Evolutionary conservation across 2,113 vertebrate species (phyloP).

Genomic region (Syrmaticus mikado): DNA sequence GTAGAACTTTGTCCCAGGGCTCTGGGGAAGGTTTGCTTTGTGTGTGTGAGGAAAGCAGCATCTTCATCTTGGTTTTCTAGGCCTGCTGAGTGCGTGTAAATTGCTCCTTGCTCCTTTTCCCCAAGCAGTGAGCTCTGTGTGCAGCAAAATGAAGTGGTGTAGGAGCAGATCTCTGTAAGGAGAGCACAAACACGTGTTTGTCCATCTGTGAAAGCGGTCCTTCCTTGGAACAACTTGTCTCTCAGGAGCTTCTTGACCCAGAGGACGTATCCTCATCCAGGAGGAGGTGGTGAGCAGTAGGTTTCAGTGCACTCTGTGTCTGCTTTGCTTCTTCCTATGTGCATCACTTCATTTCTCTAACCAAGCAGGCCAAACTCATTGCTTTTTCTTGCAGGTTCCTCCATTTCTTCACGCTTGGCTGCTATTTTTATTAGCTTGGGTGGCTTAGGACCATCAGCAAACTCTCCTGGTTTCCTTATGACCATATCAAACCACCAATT

Average conservation of each 20-base stretch:
- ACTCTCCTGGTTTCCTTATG: background rate
- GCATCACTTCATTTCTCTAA: background rate
- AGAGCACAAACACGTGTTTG: accelerated
- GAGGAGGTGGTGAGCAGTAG: background rate
- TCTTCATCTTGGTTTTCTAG: background rate
- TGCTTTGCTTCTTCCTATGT: background rate
- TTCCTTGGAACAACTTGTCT: background rate
- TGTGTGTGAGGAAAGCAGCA: background rate
- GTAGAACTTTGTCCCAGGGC: background rate
- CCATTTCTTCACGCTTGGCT: background rate
- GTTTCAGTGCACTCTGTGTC: background rate
- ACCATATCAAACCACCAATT: background rate
- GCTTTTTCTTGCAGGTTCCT: background rate
- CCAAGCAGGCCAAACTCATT: background rate
- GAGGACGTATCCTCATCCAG: background rate
- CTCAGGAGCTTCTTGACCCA: background rate
- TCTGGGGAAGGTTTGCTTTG: too few species aligned
- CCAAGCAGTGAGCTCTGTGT: background rate
- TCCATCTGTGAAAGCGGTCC: background rate
- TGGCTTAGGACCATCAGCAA: background rate
- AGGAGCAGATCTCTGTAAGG: background rate
- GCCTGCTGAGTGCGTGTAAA: background rate
- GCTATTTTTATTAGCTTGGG: background rate
- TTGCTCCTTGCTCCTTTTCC: background rate
- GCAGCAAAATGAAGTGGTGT: accelerated